phyloP scores from a whole-genome alignment of 2,888 invertebrate genomes.

The Ophion obscuratus region DNA sequence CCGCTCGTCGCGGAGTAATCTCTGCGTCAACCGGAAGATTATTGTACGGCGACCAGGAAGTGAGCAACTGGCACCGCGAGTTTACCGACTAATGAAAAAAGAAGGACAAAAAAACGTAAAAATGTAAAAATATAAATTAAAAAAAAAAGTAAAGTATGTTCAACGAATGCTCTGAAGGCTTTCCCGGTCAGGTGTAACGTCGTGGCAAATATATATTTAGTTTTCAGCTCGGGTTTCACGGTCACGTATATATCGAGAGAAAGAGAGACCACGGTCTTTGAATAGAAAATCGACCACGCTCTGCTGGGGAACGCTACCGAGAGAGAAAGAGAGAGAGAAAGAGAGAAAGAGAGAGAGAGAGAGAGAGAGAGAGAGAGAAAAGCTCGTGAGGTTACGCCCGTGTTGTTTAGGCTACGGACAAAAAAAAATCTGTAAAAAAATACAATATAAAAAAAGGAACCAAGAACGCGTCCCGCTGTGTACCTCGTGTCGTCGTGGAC shows the following conservation, averaged over 20 bases:
- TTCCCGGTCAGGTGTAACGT: conserved; percentile 26
- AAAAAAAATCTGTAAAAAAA: conserved; percentile 35
- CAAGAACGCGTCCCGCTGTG: conserved; percentile 36
- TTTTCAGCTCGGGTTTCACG: conserved; percentile 65
- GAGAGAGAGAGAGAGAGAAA: not conserved
- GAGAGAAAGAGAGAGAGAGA: conserved; percentile 3
- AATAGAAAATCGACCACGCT: conserved; percentile 61
- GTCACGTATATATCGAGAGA: conserved; percentile 62
- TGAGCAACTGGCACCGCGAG: not conserved
- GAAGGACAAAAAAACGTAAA: not conserved
- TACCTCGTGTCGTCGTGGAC: conserved; percentile 35
- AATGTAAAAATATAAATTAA: not conserved
- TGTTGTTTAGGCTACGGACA: not conserved
- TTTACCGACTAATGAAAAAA: not conserved
- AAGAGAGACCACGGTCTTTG: conserved; percentile 58
- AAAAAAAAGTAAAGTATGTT: not conserved
- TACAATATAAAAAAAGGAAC: conserved; percentile 22
- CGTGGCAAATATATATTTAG: conserved; percentile 49
- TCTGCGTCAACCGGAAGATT: conserved; percentile 64
- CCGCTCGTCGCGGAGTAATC: not conserved
- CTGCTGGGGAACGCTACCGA: not conserved
- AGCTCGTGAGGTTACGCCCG: conserved; percentile 37
- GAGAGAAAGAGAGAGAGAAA: not conserved
- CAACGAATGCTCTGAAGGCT: conserved; percentile 19
- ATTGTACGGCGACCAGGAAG: conserved; percentile 22